Conservation (phyloP, 2,888 invertebrate species). For the Amitus sp. region DNA sequence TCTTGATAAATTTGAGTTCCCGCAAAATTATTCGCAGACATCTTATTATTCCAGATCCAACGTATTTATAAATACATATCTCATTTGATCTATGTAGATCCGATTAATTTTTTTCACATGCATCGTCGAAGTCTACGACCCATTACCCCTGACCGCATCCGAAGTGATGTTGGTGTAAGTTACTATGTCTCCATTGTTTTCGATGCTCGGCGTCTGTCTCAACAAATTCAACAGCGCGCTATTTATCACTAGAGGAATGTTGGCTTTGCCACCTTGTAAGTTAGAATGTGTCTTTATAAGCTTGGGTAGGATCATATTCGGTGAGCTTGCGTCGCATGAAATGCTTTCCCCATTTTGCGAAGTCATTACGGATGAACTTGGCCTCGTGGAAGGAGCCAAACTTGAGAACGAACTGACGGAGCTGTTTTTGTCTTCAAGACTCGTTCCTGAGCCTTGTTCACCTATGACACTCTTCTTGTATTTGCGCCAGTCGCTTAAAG, state of each 20-base stretch:
- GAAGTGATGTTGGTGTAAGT: conserved; percentile 58
- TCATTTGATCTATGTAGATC: too few species aligned
- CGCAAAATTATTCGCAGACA: too few species aligned
- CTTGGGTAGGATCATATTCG: conserved; percentile 46
- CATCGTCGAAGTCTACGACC: too few species aligned
- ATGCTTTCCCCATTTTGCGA: conserved; percentile 47
- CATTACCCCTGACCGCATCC: conserved; percentile 54
- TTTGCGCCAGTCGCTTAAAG: conserved; percentile 51
- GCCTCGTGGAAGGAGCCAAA: conserved; percentile 51
- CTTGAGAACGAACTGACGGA: conserved; percentile 50
- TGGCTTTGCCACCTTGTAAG: conserved; percentile 55
- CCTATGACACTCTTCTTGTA: conserved; percentile 44
- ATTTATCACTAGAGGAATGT: conserved; percentile 61
- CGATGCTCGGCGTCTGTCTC: conserved; percentile 53
- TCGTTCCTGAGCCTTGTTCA: conserved; percentile 47
- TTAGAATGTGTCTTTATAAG: conserved; percentile 51
- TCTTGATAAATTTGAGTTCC: too few species aligned
- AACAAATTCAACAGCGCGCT: conserved; percentile 58
- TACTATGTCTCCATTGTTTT: conserved; percentile 50
- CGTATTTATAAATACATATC: too few species aligned
- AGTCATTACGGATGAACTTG: conserved; percentile 54
- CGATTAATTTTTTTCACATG: too few species aligned
- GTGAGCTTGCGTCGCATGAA: conserved; percentile 32
- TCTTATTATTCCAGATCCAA: too few species aligned
- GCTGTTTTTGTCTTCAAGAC: conserved; percentile 49